A percentile compares a stretch with the other conserved stretches of the same genome.
Conservation (phyloP, 2,888 invertebrate species). For the Sminthurides aquaticus region DNA sequence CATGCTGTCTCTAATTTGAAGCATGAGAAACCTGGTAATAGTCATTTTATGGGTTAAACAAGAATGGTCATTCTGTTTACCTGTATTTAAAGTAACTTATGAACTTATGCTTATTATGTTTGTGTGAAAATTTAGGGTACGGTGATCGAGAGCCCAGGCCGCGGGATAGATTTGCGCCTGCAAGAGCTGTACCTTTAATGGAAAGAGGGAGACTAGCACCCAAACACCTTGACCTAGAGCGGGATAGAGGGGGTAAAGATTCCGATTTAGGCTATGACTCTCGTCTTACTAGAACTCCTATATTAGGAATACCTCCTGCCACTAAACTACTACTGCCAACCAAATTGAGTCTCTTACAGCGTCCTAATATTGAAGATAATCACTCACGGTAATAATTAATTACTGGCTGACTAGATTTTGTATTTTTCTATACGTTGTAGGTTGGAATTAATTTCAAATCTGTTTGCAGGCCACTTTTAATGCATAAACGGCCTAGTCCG, state of each 20-base stretch:
- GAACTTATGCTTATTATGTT: too few species aligned
- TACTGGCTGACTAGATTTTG: background rate
- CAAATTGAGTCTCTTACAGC: conserved; percentile 7
- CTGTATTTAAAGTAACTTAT: too few species aligned
- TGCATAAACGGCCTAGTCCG: background rate
- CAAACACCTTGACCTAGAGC: conserved; percentile 16
- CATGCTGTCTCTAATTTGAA: conserved; percentile 2
- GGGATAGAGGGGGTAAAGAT: conserved; percentile 16
- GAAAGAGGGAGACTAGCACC: conserved; percentile 18
- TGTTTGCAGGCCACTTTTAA: too few species aligned
- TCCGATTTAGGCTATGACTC: conserved; percentile 10
- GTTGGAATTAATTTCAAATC: too few species aligned
- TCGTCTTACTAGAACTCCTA: conserved; percentile 4
- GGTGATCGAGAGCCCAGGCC: conserved; percentile 18
- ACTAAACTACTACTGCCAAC: conserved; percentile 4
- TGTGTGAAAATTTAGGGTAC: conserved; percentile 9
- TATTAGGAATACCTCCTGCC: conserved; percentile 4
- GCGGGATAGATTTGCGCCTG: conserved; percentile 39
- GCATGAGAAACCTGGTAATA: conserved; percentile 19
- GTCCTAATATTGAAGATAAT: conserved; percentile 6
- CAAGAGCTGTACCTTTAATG: conserved; percentile 17
- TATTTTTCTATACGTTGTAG: too few species aligned
- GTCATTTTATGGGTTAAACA: background rate
- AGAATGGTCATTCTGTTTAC: too few species aligned
- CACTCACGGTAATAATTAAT: conserved; percentile 4